Evolutionary conservation across 2,888 invertebrate genomes (phyloP), one percentile per base, ranked within the genome.

Genomic region (Ornithoptera alexandrae): DNA sequence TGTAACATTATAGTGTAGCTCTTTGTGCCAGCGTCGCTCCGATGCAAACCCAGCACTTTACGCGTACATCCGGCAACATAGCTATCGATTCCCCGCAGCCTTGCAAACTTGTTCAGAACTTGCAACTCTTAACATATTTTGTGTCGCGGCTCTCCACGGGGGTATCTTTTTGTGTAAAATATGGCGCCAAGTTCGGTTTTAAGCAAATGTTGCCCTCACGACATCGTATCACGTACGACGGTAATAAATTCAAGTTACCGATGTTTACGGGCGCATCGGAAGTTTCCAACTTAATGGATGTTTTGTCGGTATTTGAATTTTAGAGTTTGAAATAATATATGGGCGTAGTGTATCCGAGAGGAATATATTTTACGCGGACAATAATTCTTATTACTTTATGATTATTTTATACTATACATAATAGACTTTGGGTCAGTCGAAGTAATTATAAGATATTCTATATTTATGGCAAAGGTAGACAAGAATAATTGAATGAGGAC

Each of bases 71-170:
- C 22, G 46, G 58, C 64, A 70, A 67, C 70, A 67, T 64, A 67
- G 75, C 74, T 81, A 83, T 80, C 76, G 82, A 79, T 78, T 77
- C 71, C 64, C 73, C 70, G 70, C 69, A 71, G 79, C 70, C 68
- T 74, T 68, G 72, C 70, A 71, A 79, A 81, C 79, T 79, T 82
- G 75, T 79, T 69, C 71, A 67, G 75, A 76, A 79, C 75, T 79
- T 78, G 73, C 74, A 73, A 73, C 76, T 78, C 77, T 78, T 67
- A 69, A 71, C 69, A 69, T 71, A 72, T 70, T 73, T 71, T 67
- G 72, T 67, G 72, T 72, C 70, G 63, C 70, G 68, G 69, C 60
- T 64, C 69, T 69, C 71, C 42, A 68, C 63, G 63, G 68, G 68
- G 64, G 68, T 71, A 68, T 71, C 67, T 69, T 67, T 69, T 67